A percentile compares a stretch with the other conserved stretches of the same genome.
Conservation (phyloP, 1,140 invertebrate species). For the Neodiprion fabricii region DNA sequence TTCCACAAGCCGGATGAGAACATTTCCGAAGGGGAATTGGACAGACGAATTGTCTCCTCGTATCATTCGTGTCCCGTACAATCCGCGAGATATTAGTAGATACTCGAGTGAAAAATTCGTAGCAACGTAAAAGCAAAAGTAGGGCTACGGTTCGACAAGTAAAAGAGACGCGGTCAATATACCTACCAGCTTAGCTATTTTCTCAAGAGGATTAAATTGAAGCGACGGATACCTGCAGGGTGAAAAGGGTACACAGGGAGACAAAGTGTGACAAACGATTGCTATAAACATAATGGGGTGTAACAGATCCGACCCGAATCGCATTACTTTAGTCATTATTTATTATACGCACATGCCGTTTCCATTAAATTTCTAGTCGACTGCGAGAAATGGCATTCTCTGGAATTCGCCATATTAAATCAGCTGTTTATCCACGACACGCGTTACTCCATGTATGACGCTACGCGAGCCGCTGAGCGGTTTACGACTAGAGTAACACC, state of each 20-base stretch:
- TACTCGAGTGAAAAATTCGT: too few species aligned
- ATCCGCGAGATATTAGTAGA: too few species aligned
- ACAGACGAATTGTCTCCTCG: too few species aligned
- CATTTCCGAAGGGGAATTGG: too few species aligned
- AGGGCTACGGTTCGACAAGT: too few species aligned
- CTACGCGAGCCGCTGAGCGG: not conserved
- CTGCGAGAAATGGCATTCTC: not conserved
- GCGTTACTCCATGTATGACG: not conserved
- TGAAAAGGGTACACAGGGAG: not conserved
- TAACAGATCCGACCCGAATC: not conserved
- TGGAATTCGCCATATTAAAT: conserved; percentile 1
- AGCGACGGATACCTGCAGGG: not conserved
- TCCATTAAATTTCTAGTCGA: not conserved
- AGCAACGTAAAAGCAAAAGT: too few species aligned
- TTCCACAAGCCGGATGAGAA: too few species aligned
- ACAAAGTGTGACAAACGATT: conserved; percentile 1
- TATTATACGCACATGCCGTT: not conserved
- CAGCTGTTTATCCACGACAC: not conserved
- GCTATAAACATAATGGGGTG: conserved; percentile 1
- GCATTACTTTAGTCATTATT: conserved; percentile 3
- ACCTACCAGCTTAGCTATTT: not conserved
- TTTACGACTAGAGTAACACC: not conserved
- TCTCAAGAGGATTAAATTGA: not conserved
- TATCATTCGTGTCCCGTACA: too few species aligned
- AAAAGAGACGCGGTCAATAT: too few species aligned